A percentile compares a stretch with the other conserved stretches of the same genome.
phyloP scores from a whole-genome alignment of 1,140 invertebrate species.

The Bombus sibiricus region DNA sequence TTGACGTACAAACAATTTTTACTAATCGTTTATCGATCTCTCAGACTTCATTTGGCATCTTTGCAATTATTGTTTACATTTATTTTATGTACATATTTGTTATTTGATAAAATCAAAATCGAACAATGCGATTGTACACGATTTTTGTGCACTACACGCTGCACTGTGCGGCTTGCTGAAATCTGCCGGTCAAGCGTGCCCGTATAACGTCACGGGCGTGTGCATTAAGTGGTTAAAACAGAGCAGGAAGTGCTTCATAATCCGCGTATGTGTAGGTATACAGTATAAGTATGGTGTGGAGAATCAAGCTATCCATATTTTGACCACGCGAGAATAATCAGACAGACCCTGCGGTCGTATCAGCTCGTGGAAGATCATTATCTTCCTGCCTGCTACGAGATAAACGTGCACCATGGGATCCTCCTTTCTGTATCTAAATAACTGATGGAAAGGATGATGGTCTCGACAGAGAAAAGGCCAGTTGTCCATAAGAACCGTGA shows the following conservation, averaged over 20 bases:
- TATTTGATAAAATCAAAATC: too few relatives aligned
- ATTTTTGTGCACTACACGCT: too few relatives aligned
- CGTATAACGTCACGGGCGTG: neutral
- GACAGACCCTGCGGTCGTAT: conserved; percentile 1
- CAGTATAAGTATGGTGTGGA: neutral
- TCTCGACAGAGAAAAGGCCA: conserved; percentile 17
- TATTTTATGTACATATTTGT: too few relatives aligned
- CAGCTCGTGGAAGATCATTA: conserved; percentile 39
- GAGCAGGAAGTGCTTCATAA: conserved; percentile 11
- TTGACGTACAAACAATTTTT: too few relatives aligned
- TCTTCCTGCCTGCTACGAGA: conserved; percentile 6
- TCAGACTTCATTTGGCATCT: too few relatives aligned
- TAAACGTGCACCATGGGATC: conserved; percentile 20
- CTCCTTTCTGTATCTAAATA: conserved; percentile 51
- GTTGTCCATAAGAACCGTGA: neutral
- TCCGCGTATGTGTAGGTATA: neutral
- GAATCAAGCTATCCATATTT: neutral
- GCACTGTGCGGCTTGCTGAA: neutral
- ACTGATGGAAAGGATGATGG: conserved; percentile 39
- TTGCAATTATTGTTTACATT: too few relatives aligned
- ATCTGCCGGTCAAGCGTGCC: neutral
- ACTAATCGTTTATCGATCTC: too few relatives aligned
- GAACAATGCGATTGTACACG: too few relatives aligned
- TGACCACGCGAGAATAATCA: neutral
- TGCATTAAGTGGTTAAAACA: conserved; percentile 5